Conservation (phyloP, 2,888 invertebrate species). For the Troides aeacus region DNA sequence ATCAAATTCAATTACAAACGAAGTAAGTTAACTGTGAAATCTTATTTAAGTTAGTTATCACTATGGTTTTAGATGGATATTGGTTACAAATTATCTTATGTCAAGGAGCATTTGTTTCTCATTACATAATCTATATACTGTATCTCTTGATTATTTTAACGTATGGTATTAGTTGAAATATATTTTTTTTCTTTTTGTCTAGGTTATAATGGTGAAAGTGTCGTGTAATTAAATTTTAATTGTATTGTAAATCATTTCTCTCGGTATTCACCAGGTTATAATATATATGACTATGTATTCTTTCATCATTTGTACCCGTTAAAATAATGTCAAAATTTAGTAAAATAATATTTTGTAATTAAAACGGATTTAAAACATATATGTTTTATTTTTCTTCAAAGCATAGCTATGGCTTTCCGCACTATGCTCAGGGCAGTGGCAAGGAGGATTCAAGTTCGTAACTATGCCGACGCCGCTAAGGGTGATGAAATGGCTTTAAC, state of each 20-base stretch:
- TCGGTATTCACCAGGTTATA: neutral
- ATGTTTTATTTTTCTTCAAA: constrained; percentile 36
- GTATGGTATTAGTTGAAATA: neutral
- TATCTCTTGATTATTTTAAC: neutral
- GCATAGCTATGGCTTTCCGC: constrained; percentile 80
- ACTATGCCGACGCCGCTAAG: constrained; percentile 83
- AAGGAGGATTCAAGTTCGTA: constrained; percentile 78
- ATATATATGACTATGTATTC: neutral
- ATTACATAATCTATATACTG: constrained; percentile 23
- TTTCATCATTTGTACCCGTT: neutral
- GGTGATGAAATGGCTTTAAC: constrained; percentile 90
- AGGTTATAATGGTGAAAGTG: neutral
- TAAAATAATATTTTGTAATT: neutral
- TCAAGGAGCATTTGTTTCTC: constrained; percentile 9
- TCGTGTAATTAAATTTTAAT: neutral
- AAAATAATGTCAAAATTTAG: neutral
- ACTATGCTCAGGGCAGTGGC: constrained; percentile 64
- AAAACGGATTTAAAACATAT: neutral
- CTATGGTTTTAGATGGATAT: neutral
- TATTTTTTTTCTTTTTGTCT: neutral
- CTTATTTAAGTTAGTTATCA: neutral
- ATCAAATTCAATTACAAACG: neutral
- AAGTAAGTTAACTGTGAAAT: neutral
- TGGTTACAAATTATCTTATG: neutral
- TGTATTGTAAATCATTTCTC: neutral